phyloP scores from a whole-genome alignment of 2,888 invertebrate species.

The Tenthredo distinguenda region DNA sequence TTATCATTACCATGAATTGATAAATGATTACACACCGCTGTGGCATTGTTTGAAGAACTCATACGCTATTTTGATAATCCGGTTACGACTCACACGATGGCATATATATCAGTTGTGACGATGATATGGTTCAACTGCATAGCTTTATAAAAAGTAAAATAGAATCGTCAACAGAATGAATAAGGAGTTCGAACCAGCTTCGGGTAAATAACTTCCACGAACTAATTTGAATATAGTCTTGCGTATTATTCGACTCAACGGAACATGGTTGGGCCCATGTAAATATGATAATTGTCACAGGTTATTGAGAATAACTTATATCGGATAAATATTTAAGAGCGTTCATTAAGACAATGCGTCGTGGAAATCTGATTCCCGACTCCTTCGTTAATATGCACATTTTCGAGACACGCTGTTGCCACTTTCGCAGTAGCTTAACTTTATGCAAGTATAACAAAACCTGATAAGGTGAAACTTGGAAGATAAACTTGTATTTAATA shows the following conservation, averaged over 20 bases:
- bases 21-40: too few relatives aligned
- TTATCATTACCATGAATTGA: too few relatives aligned
- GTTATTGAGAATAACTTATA: not conserved
- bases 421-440: not conserved
- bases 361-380: not conserved
- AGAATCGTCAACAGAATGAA: not conserved
- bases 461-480: too few relatives aligned
- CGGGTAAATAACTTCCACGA: not conserved
- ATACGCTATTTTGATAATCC: not conserved
- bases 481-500: too few relatives aligned
- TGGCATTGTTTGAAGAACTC: too few relatives aligned
- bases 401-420: not conserved
- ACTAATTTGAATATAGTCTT: not conserved
- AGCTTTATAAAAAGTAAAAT: not conserved
- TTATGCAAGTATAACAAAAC: too few relatives aligned
- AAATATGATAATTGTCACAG: not conserved
- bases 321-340: not conserved
- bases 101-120: not conserved
- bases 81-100: not conserved
- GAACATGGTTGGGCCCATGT: not conserved
- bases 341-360: not conserved
- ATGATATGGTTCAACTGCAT: not conserved
- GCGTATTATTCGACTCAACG: not conserved
- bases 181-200: not conserved
- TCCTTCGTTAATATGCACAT: not conserved